Base-by-base conservation (phyloP, 2,888 invertebrate species). In the Aporophyla lueneburgensis region DNA sequence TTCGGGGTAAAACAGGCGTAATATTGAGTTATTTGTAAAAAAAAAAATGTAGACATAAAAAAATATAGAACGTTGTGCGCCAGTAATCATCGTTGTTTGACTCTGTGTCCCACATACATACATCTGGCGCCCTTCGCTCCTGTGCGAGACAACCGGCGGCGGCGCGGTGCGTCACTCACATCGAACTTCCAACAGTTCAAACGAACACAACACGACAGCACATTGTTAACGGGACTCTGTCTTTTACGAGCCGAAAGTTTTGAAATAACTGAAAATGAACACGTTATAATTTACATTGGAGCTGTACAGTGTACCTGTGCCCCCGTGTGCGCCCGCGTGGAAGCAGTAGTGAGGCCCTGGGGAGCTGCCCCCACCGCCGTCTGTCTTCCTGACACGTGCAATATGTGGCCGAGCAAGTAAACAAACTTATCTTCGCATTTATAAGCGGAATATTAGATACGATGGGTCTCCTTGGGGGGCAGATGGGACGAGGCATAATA, bases 231-330 rank as follows among this genome's bases (percentile, higher is more conserved):
- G 67, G 80, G 21, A 83, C 56, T 56, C 5, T 46, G 9, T 7
- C 24, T 66, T 66, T 66, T 66, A 80, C 59, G 80, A 80, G n/a
- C 24, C 19, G n/a, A 62, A 53, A 49, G 40, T 84, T 73, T 71
- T 80, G 66, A 71, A 80, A 66, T 66, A 27, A 84, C 84, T 84
- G 46, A 56, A 79, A 79, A 83, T 58, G 53, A 24, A 54, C 54
- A 51, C 24, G 56, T 63, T 40, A 56, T 19, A 56, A 43, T 51
- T 16, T 16, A 27, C 24, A 33, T 71, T 40, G 19, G 10, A 14
- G 27, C 33, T n/a, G 19, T 10, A 51, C 43, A 19, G 27, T 19
- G 43, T 21, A 49, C 49, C 40, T 62, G n/a, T 14, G 24, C 16
- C 24, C n/a, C 53, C 19, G 73, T 9, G 59, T 33, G 63, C 54